Percentiles rank a stretch among this genome's conserved stretches.
Conservation (phyloP, 2,888 invertebrate species). For the Lymantria dispar region DNA sequence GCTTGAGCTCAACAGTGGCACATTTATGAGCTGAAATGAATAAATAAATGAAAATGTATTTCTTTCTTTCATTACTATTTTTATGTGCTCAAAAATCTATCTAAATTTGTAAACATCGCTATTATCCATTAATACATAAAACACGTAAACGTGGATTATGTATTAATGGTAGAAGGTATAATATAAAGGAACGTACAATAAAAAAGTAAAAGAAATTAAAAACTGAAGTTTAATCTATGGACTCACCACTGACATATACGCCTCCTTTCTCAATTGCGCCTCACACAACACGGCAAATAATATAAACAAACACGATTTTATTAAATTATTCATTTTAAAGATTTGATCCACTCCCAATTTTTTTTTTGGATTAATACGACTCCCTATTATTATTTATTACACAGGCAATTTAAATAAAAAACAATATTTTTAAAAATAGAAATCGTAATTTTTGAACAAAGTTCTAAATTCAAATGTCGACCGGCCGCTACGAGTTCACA, state of each 20-base stretch:
- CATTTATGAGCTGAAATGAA: too few species aligned
- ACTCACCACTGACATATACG: conserved; percentile 29
- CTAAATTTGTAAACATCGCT: too few species aligned
- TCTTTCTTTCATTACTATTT: too few species aligned
- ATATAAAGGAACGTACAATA: too few species aligned
- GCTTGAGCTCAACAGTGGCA: too few species aligned
- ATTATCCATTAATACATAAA: too few species aligned
- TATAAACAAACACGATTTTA: conserved; percentile 16
- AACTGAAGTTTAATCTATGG: not conserved
- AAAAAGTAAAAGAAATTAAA: not conserved
- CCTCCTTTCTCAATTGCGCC: conserved; percentile 21
- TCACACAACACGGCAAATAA: conserved; percentile 18
- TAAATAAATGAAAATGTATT: too few species aligned
- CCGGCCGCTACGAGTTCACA: conserved; percentile 12
- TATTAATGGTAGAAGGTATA: too few species aligned
- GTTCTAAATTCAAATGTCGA: conserved; percentile 18
- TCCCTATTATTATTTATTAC: not conserved
- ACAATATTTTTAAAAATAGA: not conserved
- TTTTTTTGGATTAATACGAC: not conserved
- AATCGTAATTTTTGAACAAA: not conserved
- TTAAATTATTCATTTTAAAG: conserved; percentile 18
- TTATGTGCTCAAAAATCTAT: too few species aligned
- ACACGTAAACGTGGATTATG: too few species aligned
- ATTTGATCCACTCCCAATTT: not conserved
- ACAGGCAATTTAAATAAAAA: not conserved